Evolutionary conservation across 2,113 vertebrate species (phyloP), one percentile per base, ranked within the genome.

Genomic region (Pampusana beccarii): DNA sequence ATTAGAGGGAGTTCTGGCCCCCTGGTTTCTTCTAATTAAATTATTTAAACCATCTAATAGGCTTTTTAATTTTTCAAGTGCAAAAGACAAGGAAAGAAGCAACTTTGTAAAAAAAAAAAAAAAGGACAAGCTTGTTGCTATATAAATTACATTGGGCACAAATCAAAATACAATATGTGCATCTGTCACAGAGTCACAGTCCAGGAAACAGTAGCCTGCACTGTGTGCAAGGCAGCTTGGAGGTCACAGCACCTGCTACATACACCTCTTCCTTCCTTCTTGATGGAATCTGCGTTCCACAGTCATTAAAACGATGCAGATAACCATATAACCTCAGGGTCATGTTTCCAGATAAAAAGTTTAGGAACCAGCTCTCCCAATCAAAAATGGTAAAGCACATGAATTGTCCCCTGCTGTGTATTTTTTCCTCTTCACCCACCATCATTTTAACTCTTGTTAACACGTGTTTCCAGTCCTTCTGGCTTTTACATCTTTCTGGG

Each of bases 351-450:
- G 28, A 48, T 53, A 38, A 65, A 11, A 54, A 8, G 3, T 36
- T 85, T 53, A 36, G 86, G 33, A 85, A 62, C 2, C 11, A 56
- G 11, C 11, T 73, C 38, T 92, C 44, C 42, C 29, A 40, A 4
- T 0, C 20, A 10, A 15, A 42, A 58, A 42, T 1, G 4, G 16
- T 42, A 60, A 75, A 53, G 56, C 7, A 24, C 7, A 6, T 2
- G 0, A 61, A 18, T 10, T 20, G 5, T 8, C 6, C 5, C 9
- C 23, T 19, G 6, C 6, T 29, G 3, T 21, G 4, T 3, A 9
- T 2, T 53, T 61, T n/a, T 23, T 1, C 8, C 11, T 69, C 14
- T 61, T 77, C 10, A n/a, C 6, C 4, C 19, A 25, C 46, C 23
- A 65, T 15, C 2, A 31, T 79, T 77, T 66, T 36, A 40, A 33